Evolutionary conservation across 2,888 invertebrate genomes (phyloP).

Genomic region (Sympetrum striolatum): DNA sequence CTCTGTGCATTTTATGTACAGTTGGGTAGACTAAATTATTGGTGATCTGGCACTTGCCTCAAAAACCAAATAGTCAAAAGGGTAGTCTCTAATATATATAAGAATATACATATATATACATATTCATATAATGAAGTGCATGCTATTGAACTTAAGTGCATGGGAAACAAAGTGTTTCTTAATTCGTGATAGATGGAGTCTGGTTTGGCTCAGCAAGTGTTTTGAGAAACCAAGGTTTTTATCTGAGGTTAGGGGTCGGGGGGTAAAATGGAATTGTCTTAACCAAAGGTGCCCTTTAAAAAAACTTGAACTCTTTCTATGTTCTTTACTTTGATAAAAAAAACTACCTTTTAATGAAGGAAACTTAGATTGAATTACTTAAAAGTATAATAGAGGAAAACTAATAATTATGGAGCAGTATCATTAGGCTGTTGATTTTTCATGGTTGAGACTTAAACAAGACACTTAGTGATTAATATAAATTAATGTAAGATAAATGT

Average conservation of each 20-base stretch:
- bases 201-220: background rate
- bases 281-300: constrained; percentile 38
- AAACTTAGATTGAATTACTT: constrained; percentile 21
- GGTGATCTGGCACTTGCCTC: constrained; percentile 7
- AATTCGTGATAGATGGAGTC: background rate
- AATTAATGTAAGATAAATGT: constrained; percentile 23
- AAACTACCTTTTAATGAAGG: constrained; percentile 37
- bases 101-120: background rate
- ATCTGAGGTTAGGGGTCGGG: background rate
- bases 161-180: background rate
- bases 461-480: constrained; percentile 24
- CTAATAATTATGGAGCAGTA: constrained; percentile 24
- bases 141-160: background rate
- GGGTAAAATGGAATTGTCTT: constrained; percentile 22
- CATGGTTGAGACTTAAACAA: constrained; percentile 27
- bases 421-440: constrained; percentile 37
- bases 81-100: background rate
- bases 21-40: background rate
- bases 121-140: background rate
- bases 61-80: background rate
- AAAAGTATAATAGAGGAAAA: constrained; percentile 24
- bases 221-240: background rate
- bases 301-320: constrained; percentile 41
- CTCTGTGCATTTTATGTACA: constrained; percentile 7
- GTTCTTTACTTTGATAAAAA: constrained; percentile 41